Evolutionary conservation across 1,140 invertebrate species (phyloP), one percentile per base, ranked within the genome.

Genomic region (silkworm (Bombyx mori)): DNA sequence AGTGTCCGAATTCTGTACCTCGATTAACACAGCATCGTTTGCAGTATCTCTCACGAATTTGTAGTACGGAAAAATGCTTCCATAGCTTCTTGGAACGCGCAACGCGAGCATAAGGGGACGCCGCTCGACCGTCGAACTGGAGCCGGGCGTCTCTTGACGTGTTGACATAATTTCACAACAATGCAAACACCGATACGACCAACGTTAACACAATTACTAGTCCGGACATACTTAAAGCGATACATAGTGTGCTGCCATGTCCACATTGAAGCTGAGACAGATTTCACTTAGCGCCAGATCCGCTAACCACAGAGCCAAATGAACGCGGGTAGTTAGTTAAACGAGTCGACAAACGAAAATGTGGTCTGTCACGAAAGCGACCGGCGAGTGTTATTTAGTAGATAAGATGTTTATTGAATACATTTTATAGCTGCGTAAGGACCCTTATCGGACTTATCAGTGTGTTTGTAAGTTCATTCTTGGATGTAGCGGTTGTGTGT

Each of bases 21-120:
- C 74, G 64, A 61, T 62, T 6, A 56, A 43, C 22, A 74, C 46
- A 8, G 71, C 54, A 57, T 85, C 84, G 43, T 63, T 69, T 10
- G 79, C 65, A 1, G 84, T 76, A 54, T 81, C 83, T 53, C 77
- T 84, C 51, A 89, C 74, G 59, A 88, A 88, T 52, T 80, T 81
- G 64, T 89, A 88, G 61, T 89, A 88, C 2, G 86, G 82, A 57
- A 89, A 85, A 6, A 89, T 68, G 52, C 88, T 89, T 55, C 88
- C 88, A 66, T 89, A 89, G 48, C 79, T 89, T 47, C 80, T 71
- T 2, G 88, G 88, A 5, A 89, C 71, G 60, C 74, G 68, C 5
- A 82, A 59, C 5, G 78, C 61, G 43, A 86, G 61, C 50, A 87
- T 75, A 12, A 88, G 74, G 9, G 79, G 77, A 44, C 74, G 68